Conservation (phyloP, 2,888 invertebrate species). For the Neocrepidodera transversa region DNA sequence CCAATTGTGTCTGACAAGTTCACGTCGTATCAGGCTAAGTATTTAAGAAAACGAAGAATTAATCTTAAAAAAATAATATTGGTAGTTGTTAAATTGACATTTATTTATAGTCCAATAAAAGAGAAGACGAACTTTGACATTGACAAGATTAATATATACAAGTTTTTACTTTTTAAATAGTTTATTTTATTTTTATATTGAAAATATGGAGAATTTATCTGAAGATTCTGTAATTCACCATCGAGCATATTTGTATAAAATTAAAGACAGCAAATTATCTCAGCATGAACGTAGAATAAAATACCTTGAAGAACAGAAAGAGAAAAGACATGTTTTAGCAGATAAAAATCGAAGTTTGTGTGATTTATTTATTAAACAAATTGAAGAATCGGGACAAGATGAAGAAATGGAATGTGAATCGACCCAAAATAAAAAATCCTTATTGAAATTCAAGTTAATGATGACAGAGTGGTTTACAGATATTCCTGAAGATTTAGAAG, state of each 20-base stretch:
- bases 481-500: slow-evolving; percentile 76
- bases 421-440: slow-evolving; percentile 43
- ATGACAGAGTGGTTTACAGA: slow-evolving; percentile 93
- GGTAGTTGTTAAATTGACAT: too few relatives aligned
- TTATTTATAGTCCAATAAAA: too few relatives aligned
- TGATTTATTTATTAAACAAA: slow-evolving; percentile 54
- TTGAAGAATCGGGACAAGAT: slow-evolving; percentile 43
- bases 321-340: slow-evolving; percentile 60
- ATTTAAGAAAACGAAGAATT: too few relatives aligned
- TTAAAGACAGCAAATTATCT: slow-evolving; percentile 33
- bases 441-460: slow-evolving; percentile 70
- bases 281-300: slow-evolving; percentile 62
- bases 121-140: too few relatives aligned
- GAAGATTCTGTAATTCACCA: background rate
- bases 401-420: slow-evolving; percentile 53
- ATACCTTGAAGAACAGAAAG: slow-evolving; percentile 66
- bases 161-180: too few relatives aligned
- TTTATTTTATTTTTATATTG: too few relatives aligned
- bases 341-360: slow-evolving; percentile 65
- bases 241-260: slow-evolving; percentile 20
- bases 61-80: too few relatives aligned
- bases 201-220: slow-evolving; percentile 12
- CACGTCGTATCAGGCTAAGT: too few relatives aligned
- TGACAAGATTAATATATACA: too few relatives aligned
- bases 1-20: too few relatives aligned